These are phyloP conservation scores for Melierax canorus DNA, from an alignment of 2,113 vertebrate genomes.

Conservation along the genomic window DNA sequence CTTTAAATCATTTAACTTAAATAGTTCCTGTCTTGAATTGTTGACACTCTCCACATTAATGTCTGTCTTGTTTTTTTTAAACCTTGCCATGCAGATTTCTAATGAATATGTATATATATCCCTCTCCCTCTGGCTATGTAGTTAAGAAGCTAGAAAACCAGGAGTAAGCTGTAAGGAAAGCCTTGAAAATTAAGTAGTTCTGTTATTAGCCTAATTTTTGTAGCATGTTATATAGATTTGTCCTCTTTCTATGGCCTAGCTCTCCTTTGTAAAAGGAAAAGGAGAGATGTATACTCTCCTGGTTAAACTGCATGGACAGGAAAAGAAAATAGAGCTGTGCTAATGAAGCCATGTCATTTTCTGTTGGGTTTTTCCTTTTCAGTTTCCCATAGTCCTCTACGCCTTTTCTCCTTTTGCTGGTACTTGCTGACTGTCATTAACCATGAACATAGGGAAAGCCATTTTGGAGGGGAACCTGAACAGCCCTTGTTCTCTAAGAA, in stretches of 20 bases:
- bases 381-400: neutral
- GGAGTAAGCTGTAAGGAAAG: neutral
- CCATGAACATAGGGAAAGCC: neutral
- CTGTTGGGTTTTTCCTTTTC: neutral
- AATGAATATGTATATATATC: neutral
- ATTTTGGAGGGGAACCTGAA: neutral
- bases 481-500: neutral
- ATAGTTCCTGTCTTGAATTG: neutral
- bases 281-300: neutral
- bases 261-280: neutral
- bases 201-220: neutral
- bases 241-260: neutral
- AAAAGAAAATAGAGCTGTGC: neutral
- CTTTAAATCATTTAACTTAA: constrained; percentile 3
- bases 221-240: neutral
- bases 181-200: neutral
- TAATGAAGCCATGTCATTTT: neutral
- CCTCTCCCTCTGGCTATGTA: neutral
- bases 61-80: neutral
- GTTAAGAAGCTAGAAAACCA: neutral
- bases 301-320: neutral
- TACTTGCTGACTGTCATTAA: neutral
- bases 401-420: neutral
- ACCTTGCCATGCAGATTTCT: neutral
- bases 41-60: neutral